Percentiles rank a stretch among this genome's conserved stretches.
These are phyloP conservation scores for Dolichoris vasculosae DNA, from an alignment of 1,140 invertebrate species.

Conservation along the genomic window DNA sequence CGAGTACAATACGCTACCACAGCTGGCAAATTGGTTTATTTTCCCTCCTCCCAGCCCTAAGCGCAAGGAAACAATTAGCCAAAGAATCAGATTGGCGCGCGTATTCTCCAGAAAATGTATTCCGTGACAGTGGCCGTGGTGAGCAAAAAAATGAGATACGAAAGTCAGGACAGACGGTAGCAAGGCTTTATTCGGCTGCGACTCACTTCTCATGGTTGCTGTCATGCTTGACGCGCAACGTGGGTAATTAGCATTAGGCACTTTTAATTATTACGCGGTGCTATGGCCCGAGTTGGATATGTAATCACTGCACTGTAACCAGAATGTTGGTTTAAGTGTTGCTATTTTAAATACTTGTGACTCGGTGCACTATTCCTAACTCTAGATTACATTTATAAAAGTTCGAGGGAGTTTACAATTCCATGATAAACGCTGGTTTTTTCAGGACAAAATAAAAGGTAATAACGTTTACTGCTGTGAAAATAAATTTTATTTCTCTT, in stretches of 20 bases:
- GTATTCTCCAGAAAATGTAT: slow-evolving; percentile 49
- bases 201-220: not conserved
- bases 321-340: not conserved
- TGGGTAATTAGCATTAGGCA: slow-evolving; percentile 5
- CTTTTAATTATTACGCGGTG: not conserved
- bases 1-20: not conserved
- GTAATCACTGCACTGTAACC: not conserved
- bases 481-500: too few relatives aligned
- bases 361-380: not conserved
- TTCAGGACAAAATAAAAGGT: too few relatives aligned
- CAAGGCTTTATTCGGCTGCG: not conserved
- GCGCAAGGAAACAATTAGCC: slow-evolving; percentile 50
- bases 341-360: not conserved
- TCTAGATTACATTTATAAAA: too few relatives aligned
- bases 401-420: too few relatives aligned
- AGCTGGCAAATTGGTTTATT: slow-evolving; percentile 8
- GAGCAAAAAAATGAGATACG: not conserved
- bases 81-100: slow-evolving; percentile 45
- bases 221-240: not conserved
- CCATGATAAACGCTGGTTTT: too few relatives aligned
- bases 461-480: too few relatives aligned
- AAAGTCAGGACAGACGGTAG: not conserved
- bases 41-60: too few relatives aligned
- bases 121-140: not conserved
- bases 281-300: not conserved